Evolutionary conservation across 2,113 vertebrate genomes (phyloP), one percentile per base, ranked within the genome.

Genomic region (Eublepharis macularius): DNA sequence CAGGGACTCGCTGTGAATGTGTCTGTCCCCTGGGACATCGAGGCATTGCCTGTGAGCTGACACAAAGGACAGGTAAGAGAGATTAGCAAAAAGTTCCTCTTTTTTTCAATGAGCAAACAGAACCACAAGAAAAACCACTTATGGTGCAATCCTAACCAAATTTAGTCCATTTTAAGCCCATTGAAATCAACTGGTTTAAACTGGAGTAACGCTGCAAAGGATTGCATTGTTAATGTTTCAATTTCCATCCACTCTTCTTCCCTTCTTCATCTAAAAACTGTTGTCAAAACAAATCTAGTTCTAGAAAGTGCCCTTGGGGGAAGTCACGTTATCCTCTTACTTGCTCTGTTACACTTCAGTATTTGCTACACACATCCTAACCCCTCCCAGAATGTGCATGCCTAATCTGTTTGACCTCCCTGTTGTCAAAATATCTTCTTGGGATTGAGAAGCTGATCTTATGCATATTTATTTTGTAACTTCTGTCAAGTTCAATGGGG

Each of bases 1-100:
- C 92, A 99, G 98, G 96, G 82, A 94, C 95, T 1, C 91, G 88
- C 85, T 99, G 98, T 92, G 95, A 97, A 17, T 99, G 98, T 84
- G 34, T 98, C 66, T 99, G 98, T 94, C 98, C 98, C 21, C 16
- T 82, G 0, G 98, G 98, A 65, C 95, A 93, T 92, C 87, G 82
- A 0, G 98, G 98, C 60, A 4, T 41, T 0, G 97, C 96, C 94
- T 99, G 98, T 85, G 97, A 99, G 93, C 89, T 95, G 89, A 97
- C 96, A 29, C 1, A 80, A 0, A 95, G 92, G 54, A 82, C 78
- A 95, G 95, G 98, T 99, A 86, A 96, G 85, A 14, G 43, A 32
- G 3, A 74, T 16, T 21, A 60, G 51, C 39, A 12, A 60, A n/a
- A 74, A 54, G 19, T 54, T n/a, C 14, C 51, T 65, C 14, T 6